Evolutionary conservation across 1,140 invertebrate genomes (phyloP), one percentile per base, ranked within the genome.

Genomic region (Drosophila ohnishii): DNA sequence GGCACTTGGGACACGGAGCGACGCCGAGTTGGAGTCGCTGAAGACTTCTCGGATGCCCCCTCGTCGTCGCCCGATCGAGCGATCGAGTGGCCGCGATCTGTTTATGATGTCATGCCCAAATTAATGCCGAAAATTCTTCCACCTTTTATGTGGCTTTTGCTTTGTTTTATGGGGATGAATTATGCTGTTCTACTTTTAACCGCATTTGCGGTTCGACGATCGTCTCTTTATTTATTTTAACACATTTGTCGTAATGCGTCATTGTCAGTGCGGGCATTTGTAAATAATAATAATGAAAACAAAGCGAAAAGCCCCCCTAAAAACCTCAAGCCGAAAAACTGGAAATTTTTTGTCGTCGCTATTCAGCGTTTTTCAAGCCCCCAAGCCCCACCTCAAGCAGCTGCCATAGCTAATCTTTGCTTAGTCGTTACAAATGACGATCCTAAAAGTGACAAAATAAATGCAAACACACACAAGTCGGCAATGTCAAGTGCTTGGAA

Each of bases 31-130:
- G 25, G 66, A 71, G 56, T 42, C 48, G 71, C 40, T 65, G 56
- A 55, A 47, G 61, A 56, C 55, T 32, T 74, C 63, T 55, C 45
- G 47, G 47, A 42, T 28, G 25, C 25, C 25, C 25, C 25, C 25
- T 28, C 25, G 25, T 28, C 5, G 25, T 28, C 25, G 25, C 25
- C 5, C 25, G 25, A 28, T 56, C 69, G 74, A 22, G 53, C 69
- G 77, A 39, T 78, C 60, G 85, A 73, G 79, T 78, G 85, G 74
- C 78, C 78, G 69, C 69, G 44, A 70, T 71, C 67, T 67, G 66
- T 76, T 83, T 87, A 87, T 87, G 83, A 88, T 87, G 83, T 87
- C 83, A 87, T 87, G 84, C 84, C 76, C 74, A 19, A 80, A 75
- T 28, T 35, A 30, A 45, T 39, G 37, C 55, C 58, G 51, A 61